Evolutionary conservation across 35 echinoderm and acorn worm species (phyloP).

Genomic region (Lytechinus variegatus): DNA sequence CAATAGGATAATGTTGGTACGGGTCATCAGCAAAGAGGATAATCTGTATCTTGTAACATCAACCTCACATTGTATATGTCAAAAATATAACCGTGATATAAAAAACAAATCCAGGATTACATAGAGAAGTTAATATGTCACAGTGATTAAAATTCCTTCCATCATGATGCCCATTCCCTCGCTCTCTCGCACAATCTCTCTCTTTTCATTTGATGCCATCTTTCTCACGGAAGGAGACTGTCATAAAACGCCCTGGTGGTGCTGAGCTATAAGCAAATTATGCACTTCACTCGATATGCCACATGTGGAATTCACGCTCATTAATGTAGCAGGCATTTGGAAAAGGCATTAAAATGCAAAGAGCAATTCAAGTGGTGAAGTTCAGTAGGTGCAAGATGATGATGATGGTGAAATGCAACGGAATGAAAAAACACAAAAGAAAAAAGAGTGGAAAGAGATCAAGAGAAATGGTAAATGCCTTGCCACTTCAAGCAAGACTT

Average conservation of each 20-base stretch:
- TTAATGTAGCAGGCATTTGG: constrained; percentile 55
- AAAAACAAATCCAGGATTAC: neutral
- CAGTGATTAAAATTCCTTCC: constrained; percentile 39
- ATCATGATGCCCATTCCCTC: constrained; percentile 14
- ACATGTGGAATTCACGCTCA: constrained; percentile 54
- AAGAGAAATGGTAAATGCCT: constrained; percentile 40
- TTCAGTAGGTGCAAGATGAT: constrained; percentile 46
- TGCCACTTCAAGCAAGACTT: constrained; percentile 42
- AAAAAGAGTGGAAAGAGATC: constrained; percentile 22
- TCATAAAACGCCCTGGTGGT: constrained; percentile 46
- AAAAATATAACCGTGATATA: neutral
- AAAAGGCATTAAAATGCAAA: constrained; percentile 52
- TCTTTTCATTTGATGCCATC: neutral
- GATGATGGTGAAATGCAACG: constrained; percentile 41
- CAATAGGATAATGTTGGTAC: neutral
- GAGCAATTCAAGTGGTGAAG: constrained; percentile 43
- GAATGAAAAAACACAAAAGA: constrained; percentile 25
- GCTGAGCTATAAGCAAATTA: constrained; percentile 56
- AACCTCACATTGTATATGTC: neutral
- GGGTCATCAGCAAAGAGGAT: neutral
- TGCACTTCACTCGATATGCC: constrained; percentile 52
- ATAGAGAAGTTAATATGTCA: constrained; percentile 26
- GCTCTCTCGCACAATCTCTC: neutral
- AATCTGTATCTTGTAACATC: neutral
- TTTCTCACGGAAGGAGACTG: constrained; percentile 24